Evolutionary conservation across 2,888 invertebrate genomes (phyloP).

Genomic region (Calameuta filiformis): DNA sequence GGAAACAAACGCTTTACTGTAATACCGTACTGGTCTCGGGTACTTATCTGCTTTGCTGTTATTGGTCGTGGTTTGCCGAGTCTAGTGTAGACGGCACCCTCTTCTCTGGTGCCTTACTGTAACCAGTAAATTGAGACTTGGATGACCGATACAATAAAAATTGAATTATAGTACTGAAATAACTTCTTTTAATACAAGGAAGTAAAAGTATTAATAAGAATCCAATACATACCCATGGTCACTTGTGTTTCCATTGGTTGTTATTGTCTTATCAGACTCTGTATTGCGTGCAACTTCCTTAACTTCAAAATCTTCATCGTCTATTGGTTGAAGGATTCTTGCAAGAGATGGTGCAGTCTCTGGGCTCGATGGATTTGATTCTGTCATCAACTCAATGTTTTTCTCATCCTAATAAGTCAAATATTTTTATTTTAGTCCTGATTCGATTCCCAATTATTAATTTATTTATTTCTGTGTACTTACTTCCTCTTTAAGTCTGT

Average conservation of each 20-base stretch:
- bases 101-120: conserved; percentile 18
- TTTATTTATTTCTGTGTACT: conserved; percentile 14
- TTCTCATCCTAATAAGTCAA: conserved; percentile 45
- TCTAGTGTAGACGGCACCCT: conserved; percentile 12
- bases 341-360: conserved; percentile 37
- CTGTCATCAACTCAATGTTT: conserved; percentile 48
- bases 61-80: conserved; percentile 18
- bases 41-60: conserved; percentile 51
- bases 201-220: no score
- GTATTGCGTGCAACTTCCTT: conserved; percentile 26
- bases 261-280: conserved; percentile 29
- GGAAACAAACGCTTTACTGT: conserved; percentile 43
- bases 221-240: conserved; percentile 34
- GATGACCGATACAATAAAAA: not conserved
- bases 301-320: conserved; percentile 40
- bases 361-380: conserved; percentile 35
- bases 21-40: conserved; percentile 37
- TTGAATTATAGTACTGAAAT: not conserved
- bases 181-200: no score
- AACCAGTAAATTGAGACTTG: conserved; percentile 1
- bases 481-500: conserved; percentile 79
- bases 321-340: conserved; percentile 43
- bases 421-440: not conserved
- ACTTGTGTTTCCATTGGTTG: conserved; percentile 38
- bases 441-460: not conserved